Evolutionary conservation across 2,888 invertebrate genomes (phyloP).

Genomic region (Protonemura montana): DNA sequence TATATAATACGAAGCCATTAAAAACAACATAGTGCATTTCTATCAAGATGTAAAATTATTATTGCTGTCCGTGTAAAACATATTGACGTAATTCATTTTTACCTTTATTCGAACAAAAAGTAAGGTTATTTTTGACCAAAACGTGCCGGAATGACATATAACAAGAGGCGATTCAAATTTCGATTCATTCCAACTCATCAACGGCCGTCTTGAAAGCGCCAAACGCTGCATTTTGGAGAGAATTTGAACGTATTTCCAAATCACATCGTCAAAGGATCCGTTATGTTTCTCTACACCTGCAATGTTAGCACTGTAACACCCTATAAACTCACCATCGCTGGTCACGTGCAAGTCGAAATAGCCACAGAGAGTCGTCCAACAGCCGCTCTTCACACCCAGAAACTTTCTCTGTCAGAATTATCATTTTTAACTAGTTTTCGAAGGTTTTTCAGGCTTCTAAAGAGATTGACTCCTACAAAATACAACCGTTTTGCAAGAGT

Average conservation of each 20-base stretch:
- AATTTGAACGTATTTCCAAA: too few relatives aligned
- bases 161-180: too few relatives aligned
- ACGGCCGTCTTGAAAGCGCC: too few relatives aligned
- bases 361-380: not conserved
- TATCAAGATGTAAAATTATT: slow-evolving; percentile 8
- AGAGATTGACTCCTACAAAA: slow-evolving; percentile 18
- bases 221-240: too few relatives aligned
- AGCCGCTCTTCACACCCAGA: not conserved
- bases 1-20: not conserved
- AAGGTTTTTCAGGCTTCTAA: not conserved
- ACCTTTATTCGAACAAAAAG: too few relatives aligned
- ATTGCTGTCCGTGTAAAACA: not conserved
- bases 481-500: slow-evolving; percentile 37
- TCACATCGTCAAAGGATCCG: too few relatives aligned
- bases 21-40: slow-evolving; percentile 2
- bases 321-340: not conserved
- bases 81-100: not conserved
- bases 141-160: too few relatives aligned
- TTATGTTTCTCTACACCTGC: not conserved
- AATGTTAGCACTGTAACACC: not conserved
- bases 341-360: not conserved
- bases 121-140: too few relatives aligned
- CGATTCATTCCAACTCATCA: too few relatives aligned
- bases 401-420: not conserved
- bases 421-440: not conserved